Percentiles rank a stretch among this genome's conserved stretches.
Evolutionary conservation across 2,113 vertebrate genomes (phyloP).

Genomic region (Tor tambroides): DNA sequence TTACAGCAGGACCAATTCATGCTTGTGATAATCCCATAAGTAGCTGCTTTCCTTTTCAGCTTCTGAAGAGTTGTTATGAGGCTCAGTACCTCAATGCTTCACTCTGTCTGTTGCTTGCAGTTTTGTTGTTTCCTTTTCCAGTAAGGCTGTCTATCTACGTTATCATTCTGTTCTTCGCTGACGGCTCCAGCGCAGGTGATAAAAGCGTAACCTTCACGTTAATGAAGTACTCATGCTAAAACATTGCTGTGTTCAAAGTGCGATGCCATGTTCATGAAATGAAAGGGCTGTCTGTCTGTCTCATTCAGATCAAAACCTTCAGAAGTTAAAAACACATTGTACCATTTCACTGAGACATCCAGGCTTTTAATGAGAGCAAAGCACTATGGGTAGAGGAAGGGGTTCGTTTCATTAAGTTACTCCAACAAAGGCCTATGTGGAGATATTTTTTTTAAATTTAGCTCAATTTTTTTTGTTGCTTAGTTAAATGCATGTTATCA

Average conservation of each 20-base stretch:
- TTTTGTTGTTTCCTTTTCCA: conserved; percentile 50
- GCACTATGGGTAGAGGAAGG: conserved; percentile 44
- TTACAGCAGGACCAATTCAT: not conserved
- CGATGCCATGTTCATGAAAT: conserved; percentile 71
- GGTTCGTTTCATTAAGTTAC: conserved; percentile 19
- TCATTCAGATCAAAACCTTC: conserved; percentile 71
- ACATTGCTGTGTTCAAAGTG: conserved; percentile 75
- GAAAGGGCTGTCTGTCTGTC: conserved; percentile 71
- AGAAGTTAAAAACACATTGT: conserved; percentile 61
- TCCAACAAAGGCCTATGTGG: not conserved
- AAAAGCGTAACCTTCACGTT: conserved; percentile 71
- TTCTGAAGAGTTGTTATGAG: conserved; percentile 39
- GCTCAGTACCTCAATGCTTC: conserved; percentile 53
- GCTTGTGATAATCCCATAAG: not conserved
- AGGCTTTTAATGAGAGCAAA: conserved; percentile 58
- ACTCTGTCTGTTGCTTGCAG: conserved; percentile 63
- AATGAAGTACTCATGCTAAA: conserved; percentile 69
- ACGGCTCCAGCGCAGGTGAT: conserved; percentile 69
- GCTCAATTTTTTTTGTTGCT: not conserved
- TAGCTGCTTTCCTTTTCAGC: not conserved
- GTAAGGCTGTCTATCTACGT: conserved; percentile 67
- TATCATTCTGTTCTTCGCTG: conserved; percentile 39
- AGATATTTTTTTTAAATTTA: not conserved
- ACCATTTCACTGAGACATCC: conserved; percentile 65
- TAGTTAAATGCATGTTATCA: not conserved